Evolutionary conservation across 2,888 invertebrate genomes (phyloP), one percentile per base, ranked within the genome.

Genomic region (Ashinkailepas kermadecensis): DNA sequence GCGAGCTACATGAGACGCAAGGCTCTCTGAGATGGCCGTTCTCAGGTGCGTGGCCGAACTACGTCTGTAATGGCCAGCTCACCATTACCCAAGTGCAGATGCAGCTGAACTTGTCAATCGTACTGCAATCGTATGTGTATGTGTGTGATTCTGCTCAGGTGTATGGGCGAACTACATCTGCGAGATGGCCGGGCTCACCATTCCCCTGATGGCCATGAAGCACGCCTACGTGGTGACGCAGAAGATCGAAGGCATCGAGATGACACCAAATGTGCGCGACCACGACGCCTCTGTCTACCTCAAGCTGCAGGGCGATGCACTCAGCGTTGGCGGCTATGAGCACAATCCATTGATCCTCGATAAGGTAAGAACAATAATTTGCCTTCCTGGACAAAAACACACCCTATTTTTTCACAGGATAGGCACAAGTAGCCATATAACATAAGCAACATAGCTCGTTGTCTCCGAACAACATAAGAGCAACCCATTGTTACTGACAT

Each of bases 151-250:
- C 39, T 39, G 39, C 39, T 39, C 84, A 88, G 94, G 94, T 58
- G 95, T 91, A 0, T 97, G 96, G 96, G 92, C 95, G 0, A 91
- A 92, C 9, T 90, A 92, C 82, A 88, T 96, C 21, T 91, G 92
- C 0, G 89, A 91, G 84, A 91, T 91, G 88, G 91, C 92, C 0
- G 92, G 92, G 1, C 87, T 92, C 0, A 87, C 90, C 81, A 90
- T 96, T 21, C 96, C 96, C 0, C 85, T 96, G 62, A 88, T 93
- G 18, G 92, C 95, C 0, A 94, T 96, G 91, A 94, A 94, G 86
- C 96, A 97, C 86, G 92, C 96, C 0, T 97, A 96, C 86, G 92
- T 96, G 10, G 91, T 96, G 0, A 93, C 93, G 1, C 94, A 95
- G 83, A 89, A 91, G 0, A 92, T 96, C 21, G 91, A 93, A 0